Conservation (phyloP, 2,797 vertebrate genomes). For the Dipus sagitta region DNA sequence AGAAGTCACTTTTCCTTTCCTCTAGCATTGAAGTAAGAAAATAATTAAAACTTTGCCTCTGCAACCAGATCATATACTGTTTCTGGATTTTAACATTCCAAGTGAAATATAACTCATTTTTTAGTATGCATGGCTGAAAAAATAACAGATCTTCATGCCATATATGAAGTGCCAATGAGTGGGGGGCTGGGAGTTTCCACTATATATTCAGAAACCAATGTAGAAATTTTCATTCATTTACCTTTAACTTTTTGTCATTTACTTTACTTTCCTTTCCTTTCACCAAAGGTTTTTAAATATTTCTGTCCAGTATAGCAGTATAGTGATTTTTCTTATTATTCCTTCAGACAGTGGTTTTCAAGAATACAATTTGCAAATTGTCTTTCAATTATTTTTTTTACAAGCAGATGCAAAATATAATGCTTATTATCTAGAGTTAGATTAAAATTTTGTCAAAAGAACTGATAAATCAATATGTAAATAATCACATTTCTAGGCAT, state of each 20-base stretch:
- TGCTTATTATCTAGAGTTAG: background rate
- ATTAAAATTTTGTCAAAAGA: background rate
- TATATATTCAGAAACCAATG: too few relatives aligned
- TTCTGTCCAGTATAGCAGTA: background rate
- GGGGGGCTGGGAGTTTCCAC: too few relatives aligned
- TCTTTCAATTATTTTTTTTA: constrained; percentile 5
- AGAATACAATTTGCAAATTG: background rate
- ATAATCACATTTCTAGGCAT: background rate
- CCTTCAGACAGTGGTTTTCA: background rate
- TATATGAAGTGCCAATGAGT: background rate
- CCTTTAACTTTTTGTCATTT: background rate
- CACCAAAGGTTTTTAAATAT: background rate
- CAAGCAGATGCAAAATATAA: background rate
- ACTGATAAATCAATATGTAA: background rate
- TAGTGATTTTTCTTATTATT: background rate
- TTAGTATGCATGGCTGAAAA: too few relatives aligned
- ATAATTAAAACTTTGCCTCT: background rate
- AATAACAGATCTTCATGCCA: background rate
- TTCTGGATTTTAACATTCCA: background rate
- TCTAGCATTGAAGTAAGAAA: background rate
- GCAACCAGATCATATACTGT: background rate
- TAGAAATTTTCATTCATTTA: background rate
- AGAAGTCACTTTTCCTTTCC: background rate
- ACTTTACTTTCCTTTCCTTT: background rate
- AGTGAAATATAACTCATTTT: background rate